Percentiles rank a stretch among this genome's conserved stretches.
phyloP scores from a whole-genome alignment of 2,797 vertebrate species.

The Hybognathus amarus region DNA sequence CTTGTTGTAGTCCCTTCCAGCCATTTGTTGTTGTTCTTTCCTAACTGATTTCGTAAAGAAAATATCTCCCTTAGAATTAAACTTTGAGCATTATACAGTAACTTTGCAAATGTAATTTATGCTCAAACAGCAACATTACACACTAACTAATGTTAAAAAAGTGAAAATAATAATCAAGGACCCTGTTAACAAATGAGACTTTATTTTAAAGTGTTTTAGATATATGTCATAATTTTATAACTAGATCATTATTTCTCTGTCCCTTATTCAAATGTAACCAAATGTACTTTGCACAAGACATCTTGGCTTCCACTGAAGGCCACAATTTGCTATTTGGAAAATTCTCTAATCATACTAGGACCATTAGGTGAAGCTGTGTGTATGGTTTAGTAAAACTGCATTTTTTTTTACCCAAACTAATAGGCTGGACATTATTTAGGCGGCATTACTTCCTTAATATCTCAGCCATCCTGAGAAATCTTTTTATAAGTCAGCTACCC shows the following conservation, averaged over 20 bases:
- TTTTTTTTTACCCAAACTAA: too few species aligned
- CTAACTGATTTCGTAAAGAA: too few species aligned
- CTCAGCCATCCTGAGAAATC: too few species aligned
- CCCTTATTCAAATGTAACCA: not conserved
- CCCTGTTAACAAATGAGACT: too few species aligned
- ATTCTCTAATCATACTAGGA: not conserved
- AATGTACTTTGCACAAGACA: not conserved
- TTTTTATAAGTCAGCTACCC: not conserved
- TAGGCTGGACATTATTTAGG: not conserved
- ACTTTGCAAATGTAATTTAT: too few species aligned
- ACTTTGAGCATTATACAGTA: too few species aligned
- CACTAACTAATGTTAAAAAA: too few species aligned
- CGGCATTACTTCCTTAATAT: not conserved
- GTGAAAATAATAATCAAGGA: too few species aligned
- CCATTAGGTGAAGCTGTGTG: not conserved
- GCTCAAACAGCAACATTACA: too few species aligned
- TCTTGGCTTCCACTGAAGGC: not conserved
- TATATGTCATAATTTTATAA: not conserved
- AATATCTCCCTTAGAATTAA: too few species aligned
- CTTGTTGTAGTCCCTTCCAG: too few species aligned
- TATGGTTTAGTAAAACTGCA: not conserved
- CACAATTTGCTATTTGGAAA: not conserved
- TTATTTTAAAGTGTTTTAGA: not conserved
- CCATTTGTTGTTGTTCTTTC: too few species aligned
- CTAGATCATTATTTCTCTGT: not conserved